These are phyloP conservation scores for Oryctolagus cuniculus DNA, from an alignment of 2,113 vertebrate genomes.

Conservation along the genomic window mOryCun1.1 NC_091435.1:71757001-71757500, in stretches of 20 bases:
- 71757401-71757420: slow-evolving; percentile 24
- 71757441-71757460: slow-evolving; percentile 20
- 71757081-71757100: slow-evolving; percentile 65
- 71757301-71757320: slow-evolving; percentile 61
- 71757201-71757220: slow-evolving; percentile 64
- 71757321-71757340: slow-evolving; percentile 49
- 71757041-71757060: slow-evolving; percentile 74
- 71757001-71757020: slow-evolving; percentile 56
- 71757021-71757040: slow-evolving; percentile 59
- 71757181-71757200: slow-evolving; percentile 48
- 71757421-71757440: slow-evolving; percentile 32
- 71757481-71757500: slow-evolving; percentile 23
- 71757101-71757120: slow-evolving; percentile 72
- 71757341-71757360: slow-evolving; percentile 29
- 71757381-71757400: background rate
- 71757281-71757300: slow-evolving; percentile 73
- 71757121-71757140: slow-evolving; percentile 6
- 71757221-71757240: slow-evolving; percentile 64
- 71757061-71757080: slow-evolving; percentile 70
- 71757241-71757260: background rate
- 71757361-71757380: slow-evolving; percentile 30
- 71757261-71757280: slow-evolving; percentile 66
- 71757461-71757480: background rate
- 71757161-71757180: slow-evolving; percentile 60
- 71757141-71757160: slow-evolving; percentile 73